phyloP scores from a whole-genome alignment of 2,797 vertebrate genomes.

The Premnoplex brunnescens region DNA sequence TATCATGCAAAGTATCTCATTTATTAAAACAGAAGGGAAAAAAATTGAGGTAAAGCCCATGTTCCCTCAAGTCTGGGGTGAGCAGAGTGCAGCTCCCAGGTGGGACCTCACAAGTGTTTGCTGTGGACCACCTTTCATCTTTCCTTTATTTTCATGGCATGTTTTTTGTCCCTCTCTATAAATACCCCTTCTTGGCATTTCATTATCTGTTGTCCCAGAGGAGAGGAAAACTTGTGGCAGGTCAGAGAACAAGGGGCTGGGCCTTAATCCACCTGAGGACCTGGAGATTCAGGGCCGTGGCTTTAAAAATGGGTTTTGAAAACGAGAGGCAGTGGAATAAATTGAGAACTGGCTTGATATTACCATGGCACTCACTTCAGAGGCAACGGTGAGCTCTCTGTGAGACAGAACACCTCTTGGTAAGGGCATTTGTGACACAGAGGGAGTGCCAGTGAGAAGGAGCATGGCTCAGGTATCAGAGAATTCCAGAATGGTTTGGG shows the following conservation, averaged over 20 bases:
- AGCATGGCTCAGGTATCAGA: fast-evolving
- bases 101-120: neutral
- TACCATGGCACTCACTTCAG: neutral
- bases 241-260: neutral
- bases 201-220: neutral
- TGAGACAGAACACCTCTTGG: neutral
- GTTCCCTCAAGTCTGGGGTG: neutral
- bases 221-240: neutral
- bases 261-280: neutral
- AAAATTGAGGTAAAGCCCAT: neutral
- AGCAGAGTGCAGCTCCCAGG: neutral
- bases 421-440: neutral
- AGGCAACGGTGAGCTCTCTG: neutral
- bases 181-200: neutral
- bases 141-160: neutral
- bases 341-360: neutral
- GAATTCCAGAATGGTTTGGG: neutral
- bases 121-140: neutral
- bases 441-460: neutral
- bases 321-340: neutral
- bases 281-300: neutral
- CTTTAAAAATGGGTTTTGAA: neutral
- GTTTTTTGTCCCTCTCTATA: neutral
- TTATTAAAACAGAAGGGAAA: neutral
- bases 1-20: neutral